These are phyloP conservation scores for Sylvicola cinctus DNA, from an alignment of 2,888 invertebrate species.

Conservation along the genomic window DNA sequence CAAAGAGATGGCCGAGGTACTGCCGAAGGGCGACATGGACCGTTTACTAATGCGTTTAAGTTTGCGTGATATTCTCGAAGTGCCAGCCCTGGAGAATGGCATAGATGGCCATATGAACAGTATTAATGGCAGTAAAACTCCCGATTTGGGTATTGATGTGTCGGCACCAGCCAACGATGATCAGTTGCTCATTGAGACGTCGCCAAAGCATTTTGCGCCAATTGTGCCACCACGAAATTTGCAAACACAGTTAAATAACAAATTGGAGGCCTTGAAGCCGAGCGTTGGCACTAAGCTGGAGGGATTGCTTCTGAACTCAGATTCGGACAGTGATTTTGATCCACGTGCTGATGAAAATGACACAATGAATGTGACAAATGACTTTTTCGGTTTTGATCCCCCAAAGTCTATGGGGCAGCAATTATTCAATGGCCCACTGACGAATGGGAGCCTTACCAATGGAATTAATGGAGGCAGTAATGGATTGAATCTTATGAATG, in stretches of 20 bases:
- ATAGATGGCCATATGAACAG: slow-evolving; percentile 9
- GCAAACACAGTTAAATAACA: slow-evolving; percentile 18
- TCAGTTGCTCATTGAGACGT: slow-evolving; percentile 22
- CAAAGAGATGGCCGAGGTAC: slow-evolving; percentile 34
- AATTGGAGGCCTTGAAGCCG: slow-evolving; percentile 36
- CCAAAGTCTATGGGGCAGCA: slow-evolving; percentile 22
- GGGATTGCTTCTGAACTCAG: slow-evolving; percentile 50
- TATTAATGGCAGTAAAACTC: slow-evolving; percentile 21
- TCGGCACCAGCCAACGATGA: slow-evolving; percentile 15
- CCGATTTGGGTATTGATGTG: slow-evolving; percentile 18
- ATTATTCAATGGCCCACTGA: slow-evolving; percentile 22
- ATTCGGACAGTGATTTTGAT: slow-evolving; percentile 74
- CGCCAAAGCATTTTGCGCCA: slow-evolving; percentile 18
- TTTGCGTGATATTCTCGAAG: slow-evolving; percentile 31
- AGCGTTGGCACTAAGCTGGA: slow-evolving; percentile 59
- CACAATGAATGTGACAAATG: slow-evolving; percentile 17
- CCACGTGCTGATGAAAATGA: slow-evolving; percentile 63
- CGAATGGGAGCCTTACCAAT: slow-evolving; percentile 12
- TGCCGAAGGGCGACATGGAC: slow-evolving; percentile 21
- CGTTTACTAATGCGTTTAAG: slow-evolving; percentile 31
- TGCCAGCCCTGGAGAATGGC: slow-evolving; percentile 20
- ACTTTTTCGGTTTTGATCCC: slow-evolving; percentile 26
- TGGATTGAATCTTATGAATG: background rate
- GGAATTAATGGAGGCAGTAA: slow-evolving; percentile 13
- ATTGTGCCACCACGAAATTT: slow-evolving; percentile 23